A percentile compares a stretch with the other conserved stretches of the same genome.
Evolutionary conservation across 1,140 invertebrate species (phyloP).

Genomic region (Drosophila neocordata): DNA sequence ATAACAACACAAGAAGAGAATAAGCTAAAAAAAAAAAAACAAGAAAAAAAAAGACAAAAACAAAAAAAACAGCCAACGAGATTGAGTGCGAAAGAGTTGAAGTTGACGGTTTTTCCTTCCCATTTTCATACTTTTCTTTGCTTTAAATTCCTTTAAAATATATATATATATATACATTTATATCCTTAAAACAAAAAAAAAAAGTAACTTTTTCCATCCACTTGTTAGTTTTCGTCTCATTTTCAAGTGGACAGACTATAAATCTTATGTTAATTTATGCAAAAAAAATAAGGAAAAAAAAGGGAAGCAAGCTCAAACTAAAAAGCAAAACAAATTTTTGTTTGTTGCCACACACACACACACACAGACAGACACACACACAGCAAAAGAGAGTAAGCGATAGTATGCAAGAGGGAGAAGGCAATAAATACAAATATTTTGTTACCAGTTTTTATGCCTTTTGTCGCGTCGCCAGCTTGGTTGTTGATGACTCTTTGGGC

Average conservation of each 20-base stretch:
- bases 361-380: conserved; percentile 16
- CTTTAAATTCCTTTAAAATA: conserved; percentile 35
- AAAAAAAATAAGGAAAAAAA: conserved; percentile 33
- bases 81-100: conserved; percentile 10
- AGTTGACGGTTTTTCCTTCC: conserved; percentile 36
- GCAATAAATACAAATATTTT: conserved; percentile 72
- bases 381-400: too few species aligned
- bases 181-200: conserved; percentile 38
- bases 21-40: not conserved
- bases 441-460: conserved; percentile 80
- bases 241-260: conserved; percentile 72
- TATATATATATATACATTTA: conserved; percentile 27
- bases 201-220: conserved; percentile 55
- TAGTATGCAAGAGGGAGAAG: conserved; percentile 14
- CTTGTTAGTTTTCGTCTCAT: conserved; percentile 74
- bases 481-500: conserved; percentile 56
- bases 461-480: conserved; percentile 63
- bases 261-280: conserved; percentile 81
- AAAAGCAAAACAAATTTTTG: conserved; percentile 78
- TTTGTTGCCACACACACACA: conserved; percentile 39
- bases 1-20: conserved; percentile 30
- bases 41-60: not conserved
- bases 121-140: conserved; percentile 22
- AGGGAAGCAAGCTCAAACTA: conserved; percentile 34
- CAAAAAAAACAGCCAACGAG: conserved; percentile 6